A percentile compares a stretch with the other conserved stretches of the same genome.
Evolutionary conservation across 2,888 invertebrate species (phyloP).

Genomic region (Xestia xanthographa): DNA sequence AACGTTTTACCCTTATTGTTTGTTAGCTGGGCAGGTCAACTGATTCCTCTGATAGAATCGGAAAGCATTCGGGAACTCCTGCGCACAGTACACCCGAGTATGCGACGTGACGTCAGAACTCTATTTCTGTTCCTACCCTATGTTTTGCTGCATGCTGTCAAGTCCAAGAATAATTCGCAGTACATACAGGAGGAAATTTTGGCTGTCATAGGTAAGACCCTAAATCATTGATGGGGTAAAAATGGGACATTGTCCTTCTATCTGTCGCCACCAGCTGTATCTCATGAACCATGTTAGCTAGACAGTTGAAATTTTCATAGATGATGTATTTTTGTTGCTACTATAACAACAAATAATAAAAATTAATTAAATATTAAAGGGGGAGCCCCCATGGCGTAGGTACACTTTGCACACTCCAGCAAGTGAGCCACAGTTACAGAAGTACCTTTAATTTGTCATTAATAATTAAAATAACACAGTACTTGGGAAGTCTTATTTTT

Average conservation of each 20-base stretch:
- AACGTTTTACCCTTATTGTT: not conserved
- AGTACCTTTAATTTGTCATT: not conserved
- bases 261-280: no score
- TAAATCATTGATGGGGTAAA: not conserved
- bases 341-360: no score
- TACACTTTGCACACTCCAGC: not conserved
- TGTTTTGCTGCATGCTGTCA: constrained; percentile 92
- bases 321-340: no score
- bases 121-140: constrained; percentile 94
- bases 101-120: constrained; percentile 93
- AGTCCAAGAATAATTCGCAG: constrained; percentile 87
- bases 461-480: not conserved
- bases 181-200: constrained; percentile 85
- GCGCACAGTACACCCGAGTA: constrained; percentile 93
- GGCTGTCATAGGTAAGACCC: constrained; percentile 83
- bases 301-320: no score
- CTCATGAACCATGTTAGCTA: no score
- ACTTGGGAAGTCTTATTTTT: not conserved
- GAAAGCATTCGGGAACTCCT: constrained; percentile 91
- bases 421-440: not conserved
- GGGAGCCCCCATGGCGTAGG: not conserved
- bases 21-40: constrained; percentile 93
- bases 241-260: no score
- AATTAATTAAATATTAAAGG: no score
- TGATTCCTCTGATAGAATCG: constrained; percentile 92